Percentiles rank a stretch among this genome's conserved stretches.
Evolutionary conservation across 1,140 invertebrate genomes (phyloP).

Genomic region (Drosophila parvula): DNA sequence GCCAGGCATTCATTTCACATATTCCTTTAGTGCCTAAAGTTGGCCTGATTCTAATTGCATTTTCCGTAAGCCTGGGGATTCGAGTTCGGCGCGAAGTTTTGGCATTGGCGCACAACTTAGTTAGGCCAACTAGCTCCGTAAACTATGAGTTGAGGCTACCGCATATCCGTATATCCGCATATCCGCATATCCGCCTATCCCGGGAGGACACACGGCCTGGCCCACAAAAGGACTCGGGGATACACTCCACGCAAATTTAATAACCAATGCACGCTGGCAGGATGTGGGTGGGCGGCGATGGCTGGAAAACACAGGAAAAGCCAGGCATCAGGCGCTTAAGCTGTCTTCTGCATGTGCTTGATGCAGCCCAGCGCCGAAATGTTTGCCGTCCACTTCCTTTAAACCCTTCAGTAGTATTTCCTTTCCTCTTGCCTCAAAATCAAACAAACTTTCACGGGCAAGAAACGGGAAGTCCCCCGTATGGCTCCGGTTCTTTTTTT

Average conservation of each 20-base stretch:
- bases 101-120: conserved; percentile 53
- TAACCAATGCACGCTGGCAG: conserved; percentile 45
- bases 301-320: conserved; percentile 4
- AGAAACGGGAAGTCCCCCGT: conserved; percentile 23
- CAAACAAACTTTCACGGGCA: conserved; percentile 56
- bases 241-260: conserved; percentile 42
- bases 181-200: conserved; percentile 30
- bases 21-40: conserved; percentile 18
- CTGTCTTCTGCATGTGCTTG: conserved; percentile 65
- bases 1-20: conserved; percentile 14
- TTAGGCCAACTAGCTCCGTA: conserved; percentile 63
- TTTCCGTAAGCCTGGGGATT: conserved; percentile 32
- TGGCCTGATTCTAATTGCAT: conserved; percentile 51
- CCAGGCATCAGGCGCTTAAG: conserved; percentile 53
- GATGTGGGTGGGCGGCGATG: not conserved
- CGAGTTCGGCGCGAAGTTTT: conserved; percentile 41
- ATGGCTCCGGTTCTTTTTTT: not conserved
- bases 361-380: conserved; percentile 61
- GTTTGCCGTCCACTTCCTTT: conserved; percentile 43
- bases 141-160: conserved; percentile 41
- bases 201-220: conserved; percentile 7
- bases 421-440: conserved; percentile 17
- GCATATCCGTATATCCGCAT: conserved; percentile 29
- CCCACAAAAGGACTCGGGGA: conserved; percentile 5
- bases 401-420: conserved; percentile 11